phyloP scores from a whole-genome alignment of 2,888 invertebrate species.

The Limenitis camilla region DNA sequence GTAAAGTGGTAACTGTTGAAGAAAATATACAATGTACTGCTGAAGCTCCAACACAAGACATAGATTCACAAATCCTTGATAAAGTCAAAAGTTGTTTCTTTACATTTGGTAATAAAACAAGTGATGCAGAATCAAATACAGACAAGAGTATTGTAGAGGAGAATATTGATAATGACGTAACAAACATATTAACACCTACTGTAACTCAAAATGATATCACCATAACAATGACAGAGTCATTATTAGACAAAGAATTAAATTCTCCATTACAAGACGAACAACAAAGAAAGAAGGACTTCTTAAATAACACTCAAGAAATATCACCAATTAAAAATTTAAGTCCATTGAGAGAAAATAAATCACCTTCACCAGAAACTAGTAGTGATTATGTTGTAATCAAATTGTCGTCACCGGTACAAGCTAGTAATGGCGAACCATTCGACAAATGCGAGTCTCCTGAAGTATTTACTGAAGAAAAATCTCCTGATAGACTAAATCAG shows the following conservation, averaged over 20 bases:
- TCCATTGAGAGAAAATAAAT: slow-evolving; percentile 46
- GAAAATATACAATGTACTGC: no score
- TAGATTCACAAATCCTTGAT: slow-evolving; percentile 29
- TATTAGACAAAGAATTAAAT: slow-evolving; percentile 30
- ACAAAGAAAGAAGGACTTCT: slow-evolving; percentile 67
- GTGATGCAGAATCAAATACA: background rate
- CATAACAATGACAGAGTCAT: slow-evolving; percentile 29
- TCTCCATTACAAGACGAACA: slow-evolving; percentile 56
- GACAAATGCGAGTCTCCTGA: slow-evolving; percentile 57
- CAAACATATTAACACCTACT: slow-evolving; percentile 8
- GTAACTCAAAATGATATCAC: slow-evolving; percentile 29
- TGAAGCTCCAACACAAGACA: slow-evolving; percentile 54
- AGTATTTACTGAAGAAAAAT: slow-evolving; percentile 66
- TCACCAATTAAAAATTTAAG: slow-evolving; percentile 73
- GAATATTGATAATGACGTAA: slow-evolving; percentile 15
- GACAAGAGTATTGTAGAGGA: background rate
- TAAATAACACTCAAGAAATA: slow-evolving; percentile 75
- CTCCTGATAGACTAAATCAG: slow-evolving; percentile 54
- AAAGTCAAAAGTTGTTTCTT: background rate
- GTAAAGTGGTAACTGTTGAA: no score
- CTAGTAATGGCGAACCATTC: slow-evolving; percentile 52
- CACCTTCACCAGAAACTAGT: slow-evolving; percentile 50
- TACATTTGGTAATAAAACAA: background rate
- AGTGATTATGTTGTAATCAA: slow-evolving; percentile 57
- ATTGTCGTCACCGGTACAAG: slow-evolving; percentile 52